phyloP scores from a whole-genome alignment of 1,140 invertebrate genomes.

The Notospermus geniculatus region DNA sequence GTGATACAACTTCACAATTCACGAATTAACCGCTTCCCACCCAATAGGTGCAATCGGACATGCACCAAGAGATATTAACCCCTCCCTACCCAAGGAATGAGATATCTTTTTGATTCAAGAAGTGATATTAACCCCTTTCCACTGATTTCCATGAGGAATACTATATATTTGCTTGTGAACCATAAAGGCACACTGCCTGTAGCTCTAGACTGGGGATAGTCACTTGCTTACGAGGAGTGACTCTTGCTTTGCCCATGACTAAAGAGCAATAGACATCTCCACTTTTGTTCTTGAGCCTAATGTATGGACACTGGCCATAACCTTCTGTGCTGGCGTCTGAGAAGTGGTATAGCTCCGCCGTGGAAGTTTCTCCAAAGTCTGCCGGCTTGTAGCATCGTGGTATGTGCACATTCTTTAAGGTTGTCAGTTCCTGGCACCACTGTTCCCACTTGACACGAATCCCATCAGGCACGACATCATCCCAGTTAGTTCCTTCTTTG shows the following conservation, averaged over 20 bases:
- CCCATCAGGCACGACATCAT: not conserved
- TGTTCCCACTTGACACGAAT: not conserved
- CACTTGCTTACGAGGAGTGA: conserved; percentile 9
- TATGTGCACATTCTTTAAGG: not conserved
- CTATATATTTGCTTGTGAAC: no score
- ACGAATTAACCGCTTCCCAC: no score
- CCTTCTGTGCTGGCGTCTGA: conserved; percentile 6
- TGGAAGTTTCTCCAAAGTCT: not conserved
- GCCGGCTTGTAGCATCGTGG: not conserved
- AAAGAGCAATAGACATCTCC: conserved; percentile 4
- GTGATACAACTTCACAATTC: no score
- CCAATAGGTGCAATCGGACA: no score
- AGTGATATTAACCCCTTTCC: no score
- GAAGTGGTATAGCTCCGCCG: conserved; percentile 9
- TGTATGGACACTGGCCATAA: conserved; percentile 18
- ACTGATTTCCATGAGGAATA: no score
- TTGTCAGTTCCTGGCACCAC: not conserved
- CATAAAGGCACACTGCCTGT: conserved; percentile 1
- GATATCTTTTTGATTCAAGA: no score
- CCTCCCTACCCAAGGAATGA: no score
- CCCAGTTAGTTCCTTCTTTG: not conserved
- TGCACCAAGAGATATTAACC: no score
- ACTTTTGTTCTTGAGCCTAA: conserved; percentile 8
- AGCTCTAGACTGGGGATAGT: conserved; percentile 11
- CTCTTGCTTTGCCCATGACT: conserved; percentile 19